Evolutionary conservation across 2,888 invertebrate species (phyloP).

Genomic region (Lasiommata megera): DNA sequence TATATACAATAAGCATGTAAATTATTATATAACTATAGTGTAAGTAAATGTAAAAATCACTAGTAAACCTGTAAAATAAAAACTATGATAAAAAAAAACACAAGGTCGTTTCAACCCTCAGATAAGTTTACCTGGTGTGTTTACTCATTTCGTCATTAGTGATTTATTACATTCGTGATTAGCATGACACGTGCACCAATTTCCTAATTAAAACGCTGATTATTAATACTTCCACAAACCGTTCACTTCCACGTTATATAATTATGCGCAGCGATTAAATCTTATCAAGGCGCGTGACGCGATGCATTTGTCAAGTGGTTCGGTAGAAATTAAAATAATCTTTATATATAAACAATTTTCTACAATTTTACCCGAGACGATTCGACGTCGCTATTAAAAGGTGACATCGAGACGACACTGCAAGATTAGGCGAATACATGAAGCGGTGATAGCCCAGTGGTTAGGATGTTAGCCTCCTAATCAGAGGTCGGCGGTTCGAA

Average conservation of each 20-base stretch:
- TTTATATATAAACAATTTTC: too few relatives aligned
- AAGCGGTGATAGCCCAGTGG: too few relatives aligned
- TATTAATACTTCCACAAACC: conserved; percentile 11
- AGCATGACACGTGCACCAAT: background rate
- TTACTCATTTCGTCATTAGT: background rate
- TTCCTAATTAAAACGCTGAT: conserved; percentile 11
- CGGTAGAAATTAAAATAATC: background rate
- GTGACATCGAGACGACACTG: too few relatives aligned
- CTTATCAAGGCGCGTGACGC: background rate
- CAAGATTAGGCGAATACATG: too few relatives aligned
- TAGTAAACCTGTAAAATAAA: too few relatives aligned
- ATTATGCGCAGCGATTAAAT: background rate
- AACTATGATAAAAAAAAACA: background rate
- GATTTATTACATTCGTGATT: background rate
- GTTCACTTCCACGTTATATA: conserved; percentile 13
- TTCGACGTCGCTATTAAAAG: too few relatives aligned
- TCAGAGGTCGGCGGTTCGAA: too few relatives aligned
- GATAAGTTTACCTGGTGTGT: background rate
- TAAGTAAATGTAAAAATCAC: too few relatives aligned
- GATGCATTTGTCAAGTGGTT: background rate
- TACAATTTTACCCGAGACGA: too few relatives aligned
- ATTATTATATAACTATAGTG: too few relatives aligned
- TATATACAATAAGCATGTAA: too few relatives aligned
- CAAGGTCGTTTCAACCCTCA: background rate
- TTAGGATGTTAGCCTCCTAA: too few relatives aligned